phyloP scores from a whole-genome alignment of 2,113 vertebrate genomes.

The Rafetus swinhoei region DNA sequence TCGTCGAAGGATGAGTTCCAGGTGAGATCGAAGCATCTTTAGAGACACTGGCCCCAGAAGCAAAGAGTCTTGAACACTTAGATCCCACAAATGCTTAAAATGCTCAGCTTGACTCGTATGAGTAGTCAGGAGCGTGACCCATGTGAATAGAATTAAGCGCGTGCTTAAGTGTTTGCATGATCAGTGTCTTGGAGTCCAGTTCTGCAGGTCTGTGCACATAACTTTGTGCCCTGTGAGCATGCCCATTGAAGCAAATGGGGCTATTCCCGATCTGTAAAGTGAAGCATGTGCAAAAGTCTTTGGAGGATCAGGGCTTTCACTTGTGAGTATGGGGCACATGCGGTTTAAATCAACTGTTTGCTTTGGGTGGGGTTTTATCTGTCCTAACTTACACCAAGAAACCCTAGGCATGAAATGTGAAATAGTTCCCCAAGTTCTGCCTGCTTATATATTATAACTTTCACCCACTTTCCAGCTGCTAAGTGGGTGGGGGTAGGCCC shows the following conservation, averaged over 20 bases:
- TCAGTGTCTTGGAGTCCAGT: not conserved
- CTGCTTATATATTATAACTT: not conserved
- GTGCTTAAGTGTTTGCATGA: not conserved
- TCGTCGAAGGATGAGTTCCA: not conserved
- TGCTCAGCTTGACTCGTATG: not conserved
- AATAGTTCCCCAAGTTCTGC: not conserved
- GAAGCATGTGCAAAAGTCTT: rapidly evolving
- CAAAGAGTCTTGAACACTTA: not conserved
- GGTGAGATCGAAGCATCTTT: not conserved
- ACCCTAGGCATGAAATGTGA: not conserved
- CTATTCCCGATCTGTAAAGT: not conserved
- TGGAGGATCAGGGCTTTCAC: not conserved
- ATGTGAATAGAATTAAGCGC: not conserved
- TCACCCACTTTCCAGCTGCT: not conserved
- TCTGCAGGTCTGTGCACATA: not conserved
- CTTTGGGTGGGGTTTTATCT: not conserved
- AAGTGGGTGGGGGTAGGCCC: too few relatives aligned
- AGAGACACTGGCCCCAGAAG: not conserved
- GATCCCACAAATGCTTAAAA: not conserved
- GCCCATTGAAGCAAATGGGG: rapidly evolving
- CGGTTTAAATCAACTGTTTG: not conserved
- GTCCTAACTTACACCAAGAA: not conserved
- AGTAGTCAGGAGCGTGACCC: not conserved
- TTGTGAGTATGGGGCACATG: not conserved
- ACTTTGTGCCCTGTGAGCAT: rapidly evolving